Percentiles rank a stretch among this genome's conserved stretches.
phyloP scores from a whole-genome alignment of 2,797 vertebrate species.

The Pogonophryne albipinna region DNA sequence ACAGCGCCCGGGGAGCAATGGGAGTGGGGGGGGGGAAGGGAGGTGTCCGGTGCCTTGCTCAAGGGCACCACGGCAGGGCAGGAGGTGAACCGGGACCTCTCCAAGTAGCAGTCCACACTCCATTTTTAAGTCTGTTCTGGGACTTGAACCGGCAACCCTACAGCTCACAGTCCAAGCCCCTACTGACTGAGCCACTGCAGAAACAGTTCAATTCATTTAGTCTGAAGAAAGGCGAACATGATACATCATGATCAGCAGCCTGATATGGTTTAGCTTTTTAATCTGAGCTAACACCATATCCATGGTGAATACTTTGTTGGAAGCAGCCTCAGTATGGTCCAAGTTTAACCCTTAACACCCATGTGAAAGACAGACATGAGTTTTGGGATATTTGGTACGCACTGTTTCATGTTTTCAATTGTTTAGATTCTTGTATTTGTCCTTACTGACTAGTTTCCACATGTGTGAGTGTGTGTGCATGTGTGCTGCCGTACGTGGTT shows the following conservation, averaged over 20 bases:
- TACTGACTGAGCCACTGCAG: too few species aligned
- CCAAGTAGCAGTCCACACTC: too few species aligned
- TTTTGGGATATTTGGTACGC: background rate
- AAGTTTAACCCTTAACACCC: background rate
- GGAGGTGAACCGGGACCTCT: too few species aligned
- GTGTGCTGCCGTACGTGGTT: constrained; percentile 88
- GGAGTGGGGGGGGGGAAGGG: too few species aligned
- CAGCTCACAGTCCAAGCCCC: too few species aligned
- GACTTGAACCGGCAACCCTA: too few species aligned
- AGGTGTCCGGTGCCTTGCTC: too few species aligned
- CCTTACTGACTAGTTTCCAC: background rate
- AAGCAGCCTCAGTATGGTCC: background rate
- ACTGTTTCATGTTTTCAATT: background rate
- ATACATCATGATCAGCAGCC: too few species aligned
- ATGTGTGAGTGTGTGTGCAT: background rate
- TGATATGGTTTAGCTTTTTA: too few species aligned
- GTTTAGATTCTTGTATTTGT: background rate
- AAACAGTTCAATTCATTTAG: background rate
- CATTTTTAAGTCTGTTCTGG: too few species aligned
- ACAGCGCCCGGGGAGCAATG: too few species aligned
- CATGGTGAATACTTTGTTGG: background rate
- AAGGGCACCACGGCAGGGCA: too few species aligned
- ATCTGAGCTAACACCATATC: background rate
- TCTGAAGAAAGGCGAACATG: background rate
- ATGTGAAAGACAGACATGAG: background rate